These are phyloP conservation scores for Drosophila melanosoma DNA, from an alignment of 2,888 invertebrate genomes.

Conservation along the genomic window DNA sequence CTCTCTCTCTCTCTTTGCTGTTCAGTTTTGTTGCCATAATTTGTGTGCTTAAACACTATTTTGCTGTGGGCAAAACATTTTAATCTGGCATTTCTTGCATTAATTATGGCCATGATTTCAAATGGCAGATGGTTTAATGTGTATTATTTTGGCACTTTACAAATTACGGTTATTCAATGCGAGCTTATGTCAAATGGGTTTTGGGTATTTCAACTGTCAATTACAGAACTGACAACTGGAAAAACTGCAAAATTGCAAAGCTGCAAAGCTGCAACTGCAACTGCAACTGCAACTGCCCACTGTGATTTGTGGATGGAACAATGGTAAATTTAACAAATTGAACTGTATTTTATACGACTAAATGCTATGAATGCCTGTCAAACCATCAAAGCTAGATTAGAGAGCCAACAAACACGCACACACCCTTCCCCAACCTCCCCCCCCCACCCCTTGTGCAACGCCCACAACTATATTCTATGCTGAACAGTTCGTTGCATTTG, in stretches of 20 bases:
- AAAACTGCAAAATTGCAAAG: too few species aligned
- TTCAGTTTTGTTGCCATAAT: neutral
- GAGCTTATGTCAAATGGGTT: slow-evolving; percentile 56
- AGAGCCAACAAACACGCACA: slow-evolving; percentile 45
- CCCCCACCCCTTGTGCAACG: neutral
- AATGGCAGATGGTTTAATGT: slow-evolving; percentile 46
- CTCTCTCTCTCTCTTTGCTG: neutral
- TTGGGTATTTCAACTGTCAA: slow-evolving; percentile 59
- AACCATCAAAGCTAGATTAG: slow-evolving; percentile 57
- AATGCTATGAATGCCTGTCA: slow-evolving; percentile 57
- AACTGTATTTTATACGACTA: slow-evolving; percentile 41
- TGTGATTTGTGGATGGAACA: slow-evolving; percentile 36
- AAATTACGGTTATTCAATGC: slow-evolving; percentile 53
- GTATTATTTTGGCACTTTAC: slow-evolving; percentile 50
- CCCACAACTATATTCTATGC: neutral
- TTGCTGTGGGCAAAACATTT: neutral
- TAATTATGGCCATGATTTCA: slow-evolving; percentile 39
- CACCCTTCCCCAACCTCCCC: neutral
- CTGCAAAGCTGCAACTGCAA: slow-evolving; percentile 1
- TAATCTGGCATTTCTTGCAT: slow-evolving; percentile 31
- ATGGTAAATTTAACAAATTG: slow-evolving; percentile 58
- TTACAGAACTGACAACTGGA: slow-evolving; percentile 65
- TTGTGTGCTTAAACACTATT: neutral
- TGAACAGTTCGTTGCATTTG: slow-evolving; percentile 59
- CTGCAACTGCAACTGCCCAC: neutral